These are phyloP conservation scores for Cryptomyrus ogoouensis DNA, from an alignment of 2,113 vertebrate species.

Conservation along the genomic window DNA sequence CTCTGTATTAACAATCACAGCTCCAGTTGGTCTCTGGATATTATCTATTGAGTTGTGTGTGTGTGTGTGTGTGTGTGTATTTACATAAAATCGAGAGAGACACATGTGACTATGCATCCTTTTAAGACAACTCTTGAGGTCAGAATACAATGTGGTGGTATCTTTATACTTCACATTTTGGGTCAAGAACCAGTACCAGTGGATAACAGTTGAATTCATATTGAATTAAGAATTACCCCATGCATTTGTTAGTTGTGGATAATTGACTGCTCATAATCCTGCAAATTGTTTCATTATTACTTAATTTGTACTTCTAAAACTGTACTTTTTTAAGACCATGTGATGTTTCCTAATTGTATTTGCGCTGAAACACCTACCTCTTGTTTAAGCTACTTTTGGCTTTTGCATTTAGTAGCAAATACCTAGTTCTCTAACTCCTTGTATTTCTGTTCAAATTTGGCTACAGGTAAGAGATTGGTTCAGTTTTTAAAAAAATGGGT, in stretches of 20 bases:
- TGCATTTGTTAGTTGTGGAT: background rate
- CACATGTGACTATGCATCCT: background rate
- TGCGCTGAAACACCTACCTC: background rate
- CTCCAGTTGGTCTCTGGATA: background rate
- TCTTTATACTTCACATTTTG: background rate
- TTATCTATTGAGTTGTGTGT: background rate
- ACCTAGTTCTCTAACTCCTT: constrained; percentile 1
- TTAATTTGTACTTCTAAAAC: background rate
- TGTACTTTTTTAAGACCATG: background rate
- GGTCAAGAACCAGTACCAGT: background rate
- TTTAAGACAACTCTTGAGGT: background rate
- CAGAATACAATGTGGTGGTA: background rate
- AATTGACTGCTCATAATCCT: background rate
- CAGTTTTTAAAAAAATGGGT: background rate
- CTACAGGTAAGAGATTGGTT: background rate
- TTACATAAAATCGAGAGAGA: background rate
- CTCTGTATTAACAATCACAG: background rate
- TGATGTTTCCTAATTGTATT: background rate
- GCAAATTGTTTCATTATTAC: background rate
- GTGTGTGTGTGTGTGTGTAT: background rate
- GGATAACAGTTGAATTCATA: background rate
- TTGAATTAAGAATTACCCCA: background rate
- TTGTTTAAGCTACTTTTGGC: background rate
- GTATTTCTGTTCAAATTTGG: background rate
- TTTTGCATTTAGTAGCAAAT: background rate